Conservation (phyloP, 2,797 vertebrate genomes). For the Tapirus indicus region DNA sequence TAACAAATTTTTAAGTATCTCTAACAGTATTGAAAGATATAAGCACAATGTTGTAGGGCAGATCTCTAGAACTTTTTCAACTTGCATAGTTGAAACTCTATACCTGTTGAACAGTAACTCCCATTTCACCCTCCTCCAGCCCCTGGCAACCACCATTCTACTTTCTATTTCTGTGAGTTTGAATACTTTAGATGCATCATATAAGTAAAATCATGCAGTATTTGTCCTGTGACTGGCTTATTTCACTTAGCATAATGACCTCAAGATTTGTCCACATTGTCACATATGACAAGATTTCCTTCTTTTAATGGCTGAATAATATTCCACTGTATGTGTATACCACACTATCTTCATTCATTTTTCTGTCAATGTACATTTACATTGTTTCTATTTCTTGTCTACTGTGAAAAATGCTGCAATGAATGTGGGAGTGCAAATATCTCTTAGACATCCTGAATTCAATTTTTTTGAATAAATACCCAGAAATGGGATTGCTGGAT, state of each 20-base stretch:
- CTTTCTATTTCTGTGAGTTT: not conserved
- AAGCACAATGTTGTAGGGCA: not conserved
- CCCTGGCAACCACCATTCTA: not conserved
- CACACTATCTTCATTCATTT: not conserved
- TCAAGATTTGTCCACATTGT: not conserved
- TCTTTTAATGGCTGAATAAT: not conserved
- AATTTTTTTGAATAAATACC: not conserved
- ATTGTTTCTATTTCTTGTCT: not conserved
- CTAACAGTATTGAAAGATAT: not conserved
- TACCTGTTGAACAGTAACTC: not conserved
- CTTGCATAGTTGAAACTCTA: not conserved
- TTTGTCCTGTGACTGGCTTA: not conserved
- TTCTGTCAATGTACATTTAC: not conserved
- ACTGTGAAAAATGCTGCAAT: not conserved
- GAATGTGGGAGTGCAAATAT: not conserved
- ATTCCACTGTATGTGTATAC: not conserved
- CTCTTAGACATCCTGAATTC: not conserved
- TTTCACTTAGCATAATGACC: not conserved
- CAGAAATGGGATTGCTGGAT: not conserved
- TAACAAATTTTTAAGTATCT: not conserved
- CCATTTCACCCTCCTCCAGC: fast-evolving
- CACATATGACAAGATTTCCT: not conserved
- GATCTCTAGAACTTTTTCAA: not conserved
- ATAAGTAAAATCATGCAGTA: not conserved
- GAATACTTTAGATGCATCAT: not conserved